Evolutionary conservation across 37 sponge, comb jelly and placozoan species (phyloP), one percentile per base, ranked within the genome.

Genomic region (Beroe forskalii): DNA sequence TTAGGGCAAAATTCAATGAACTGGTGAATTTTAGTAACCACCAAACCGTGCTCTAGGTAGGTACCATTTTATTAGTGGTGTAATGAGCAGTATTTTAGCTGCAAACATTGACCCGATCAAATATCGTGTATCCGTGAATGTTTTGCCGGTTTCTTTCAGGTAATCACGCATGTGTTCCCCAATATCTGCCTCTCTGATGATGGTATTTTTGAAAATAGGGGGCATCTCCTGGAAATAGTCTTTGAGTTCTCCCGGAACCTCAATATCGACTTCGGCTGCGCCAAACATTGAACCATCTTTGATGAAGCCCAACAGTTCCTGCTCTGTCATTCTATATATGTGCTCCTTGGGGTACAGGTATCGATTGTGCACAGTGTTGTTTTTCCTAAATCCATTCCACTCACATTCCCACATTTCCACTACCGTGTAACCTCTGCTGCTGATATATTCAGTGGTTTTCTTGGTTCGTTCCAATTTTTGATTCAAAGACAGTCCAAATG

Each of bases 71-170:
- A 72, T 4, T 32, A 72, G 30, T 20, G 75, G 75, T 33, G 75
- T 72, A 39, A 72, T 72, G 38, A 72, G 8, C 9, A 72, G 75
- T 17, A 72, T 72, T 20, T 72, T 72, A 32, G 14, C 20, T 3
- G 38, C 75, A 36, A 72, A 72, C 75, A 72, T 72, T 4, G 39
- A 35, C 2, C 75, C 75, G 35, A 72, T 72, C 1, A 72, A 20
- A 72, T 72, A 38, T 33, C 75, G 75, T 17, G 40, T 33, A 20
- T 33, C 38, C 1, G 8, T 14, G 38, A 72, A 72, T 39, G 31
- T 33, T 32, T 33, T 33, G 6, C 39, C 39, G 3, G 39, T 33
- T 8, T 72, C 75, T 38, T 37, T 33, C 0, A 72, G 75, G 35
- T 22, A 72, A 36, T 32, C 40, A 36, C 6, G 35, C 75, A 72